Evolutionary conservation across 2,113 vertebrate genomes (phyloP).

Genomic region (Platysteira castanea): DNA sequence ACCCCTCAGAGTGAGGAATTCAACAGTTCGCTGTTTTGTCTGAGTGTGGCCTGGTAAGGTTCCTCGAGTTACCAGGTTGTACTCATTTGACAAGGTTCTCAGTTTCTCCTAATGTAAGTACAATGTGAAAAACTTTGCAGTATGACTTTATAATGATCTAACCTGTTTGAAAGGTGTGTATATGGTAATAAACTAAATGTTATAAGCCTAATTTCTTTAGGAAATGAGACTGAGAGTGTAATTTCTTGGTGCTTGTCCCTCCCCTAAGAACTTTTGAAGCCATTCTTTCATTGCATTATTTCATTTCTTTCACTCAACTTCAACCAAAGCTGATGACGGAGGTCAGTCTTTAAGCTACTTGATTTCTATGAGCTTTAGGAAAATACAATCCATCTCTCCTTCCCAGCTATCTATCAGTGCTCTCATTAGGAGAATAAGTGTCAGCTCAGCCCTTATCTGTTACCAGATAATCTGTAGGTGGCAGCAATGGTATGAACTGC

Average conservation of each 20-base stretch:
- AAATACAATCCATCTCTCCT: not conserved
- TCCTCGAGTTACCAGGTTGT: not conserved
- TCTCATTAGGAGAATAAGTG: not conserved
- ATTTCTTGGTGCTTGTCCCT: not conserved
- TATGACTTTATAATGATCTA: not conserved
- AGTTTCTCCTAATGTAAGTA: not conserved
- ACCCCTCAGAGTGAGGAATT: not conserved
- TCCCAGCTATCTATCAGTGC: not conserved
- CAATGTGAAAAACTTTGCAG: not conserved
- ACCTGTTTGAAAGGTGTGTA: not conserved
- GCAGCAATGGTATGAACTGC: conserved; percentile 19
- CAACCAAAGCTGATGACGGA: not conserved
- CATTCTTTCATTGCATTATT: not conserved
- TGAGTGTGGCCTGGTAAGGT: not conserved
- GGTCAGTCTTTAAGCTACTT: not conserved
- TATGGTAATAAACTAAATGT: not conserved
- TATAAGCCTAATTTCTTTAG: not conserved
- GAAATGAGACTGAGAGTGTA: not conserved
- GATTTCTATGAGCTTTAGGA: not conserved
- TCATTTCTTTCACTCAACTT: not conserved
- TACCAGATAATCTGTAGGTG: conserved; percentile 24
- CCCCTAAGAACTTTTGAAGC: not conserved
- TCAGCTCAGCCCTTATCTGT: not conserved
- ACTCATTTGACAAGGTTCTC: not conserved
- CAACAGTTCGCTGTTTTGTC: not conserved